Base-by-base conservation (phyloP, 37 sponge, comb jelly and placozoan species). In the Bolinopsis microptera region DNA sequence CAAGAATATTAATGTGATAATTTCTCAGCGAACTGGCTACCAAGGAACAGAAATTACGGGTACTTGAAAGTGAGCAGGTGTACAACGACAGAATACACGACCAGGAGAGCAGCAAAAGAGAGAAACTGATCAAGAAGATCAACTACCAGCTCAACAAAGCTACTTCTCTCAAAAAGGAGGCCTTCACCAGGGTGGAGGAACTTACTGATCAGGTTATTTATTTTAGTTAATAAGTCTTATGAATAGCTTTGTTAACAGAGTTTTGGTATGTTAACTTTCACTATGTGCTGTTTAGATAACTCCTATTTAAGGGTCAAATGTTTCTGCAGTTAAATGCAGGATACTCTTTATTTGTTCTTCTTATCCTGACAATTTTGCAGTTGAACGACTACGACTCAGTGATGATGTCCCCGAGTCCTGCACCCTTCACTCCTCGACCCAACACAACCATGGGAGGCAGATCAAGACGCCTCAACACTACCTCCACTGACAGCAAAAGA, bases 91-190 rank as follows among this genome's bases (percentile, higher is more conserved):
- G 61, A 8, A n/a, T 86, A 27, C 61, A 41, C 61, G 61, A 41
- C 39, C 90, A 86, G 61, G 90, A 86, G 61, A 86, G 35, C 61
- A 40, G 5, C 9, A 86, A 86, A 38, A 38, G 90, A 21, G 90
- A 86, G n/a, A 86, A 86, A 86, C 90, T 86, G 36, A 86, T 86
- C 1, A 86, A 86, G 90, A 86, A 86, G 90, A 86, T 86, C 13
- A 86, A 86, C 28, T 86, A 86, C 90, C 90, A 86, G 48, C 61
- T 86, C 30, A 86, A 86, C 90, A 86, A 86, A 27, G 36, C 90
- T 5, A 86, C 90, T 21, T 16, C n/a, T 1, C 41, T 86, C n/a
- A 86, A 86, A 48, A 86, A 41, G 61, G 90, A 86, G 61, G 90
- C 90, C 0, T 86, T 86, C 90, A 86, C 61, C 23, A 37, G 90